phyloP scores from a whole-genome alignment of 2,113 vertebrate genomes.

The Peromyscus leucopus region DNA sequence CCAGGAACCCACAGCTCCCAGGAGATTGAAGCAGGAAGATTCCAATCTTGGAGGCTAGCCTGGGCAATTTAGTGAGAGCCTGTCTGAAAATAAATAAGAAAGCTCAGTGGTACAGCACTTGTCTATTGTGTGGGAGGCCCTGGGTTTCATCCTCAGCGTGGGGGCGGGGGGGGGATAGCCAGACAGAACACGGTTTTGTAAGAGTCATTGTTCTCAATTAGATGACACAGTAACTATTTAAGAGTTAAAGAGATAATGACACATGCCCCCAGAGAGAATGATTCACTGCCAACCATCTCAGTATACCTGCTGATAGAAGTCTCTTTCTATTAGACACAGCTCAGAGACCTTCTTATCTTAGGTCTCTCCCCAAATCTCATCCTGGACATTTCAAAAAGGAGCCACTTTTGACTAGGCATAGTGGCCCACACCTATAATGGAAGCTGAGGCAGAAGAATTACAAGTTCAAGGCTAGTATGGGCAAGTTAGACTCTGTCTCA shows the following conservation, averaged over 20 bases:
- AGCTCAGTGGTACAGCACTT: neutral
- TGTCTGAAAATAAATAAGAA: neutral
- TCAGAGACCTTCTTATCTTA: neutral
- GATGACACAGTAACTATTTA: neutral
- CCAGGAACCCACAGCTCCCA: neutral
- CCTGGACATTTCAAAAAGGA: neutral
- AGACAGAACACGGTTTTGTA: constrained; percentile 23
- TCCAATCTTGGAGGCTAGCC: neutral
- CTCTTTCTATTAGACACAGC: neutral
- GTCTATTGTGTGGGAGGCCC: neutral
- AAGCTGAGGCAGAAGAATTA: neutral
- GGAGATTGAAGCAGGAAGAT: neutral
- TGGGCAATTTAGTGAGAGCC: neutral
- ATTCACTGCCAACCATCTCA: constrained; percentile 7
- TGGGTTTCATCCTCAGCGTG: neutral
- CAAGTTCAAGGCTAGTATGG: neutral
- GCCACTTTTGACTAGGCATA: neutral
- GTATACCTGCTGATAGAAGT: constrained; percentile 30
- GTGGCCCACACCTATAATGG: neutral
- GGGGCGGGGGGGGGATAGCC: fast-evolving
- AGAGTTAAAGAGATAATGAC: constrained; percentile 32
- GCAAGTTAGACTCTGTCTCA: neutral
- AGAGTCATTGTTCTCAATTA: constrained; percentile 44
- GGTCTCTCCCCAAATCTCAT: neutral
- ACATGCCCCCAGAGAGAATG: constrained; percentile 54